A percentile compares a stretch with the other conserved stretches of the same genome.
phyloP scores from a whole-genome alignment of 2,888 invertebrate genomes.

The Andrena dorsata region DNA sequence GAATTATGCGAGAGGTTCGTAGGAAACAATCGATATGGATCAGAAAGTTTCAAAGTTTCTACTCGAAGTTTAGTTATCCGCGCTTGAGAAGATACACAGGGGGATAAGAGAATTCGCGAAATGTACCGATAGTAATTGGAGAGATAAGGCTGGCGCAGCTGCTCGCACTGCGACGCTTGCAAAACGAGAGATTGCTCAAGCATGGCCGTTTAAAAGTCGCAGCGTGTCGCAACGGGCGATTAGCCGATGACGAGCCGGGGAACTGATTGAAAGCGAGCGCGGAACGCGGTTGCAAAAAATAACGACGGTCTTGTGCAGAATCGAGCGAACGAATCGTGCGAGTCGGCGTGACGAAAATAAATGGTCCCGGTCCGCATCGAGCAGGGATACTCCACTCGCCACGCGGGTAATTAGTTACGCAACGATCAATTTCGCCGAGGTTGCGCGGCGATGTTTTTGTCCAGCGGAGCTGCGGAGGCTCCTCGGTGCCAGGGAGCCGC shows the following conservation, averaged over 20 bases:
- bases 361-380: constrained; percentile 34
- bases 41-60: too few species aligned
- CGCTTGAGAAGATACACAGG: too few species aligned
- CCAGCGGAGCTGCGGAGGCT: background rate
- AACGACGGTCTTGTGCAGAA: constrained; percentile 44
- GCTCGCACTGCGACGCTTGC: background rate
- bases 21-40: too few species aligned
- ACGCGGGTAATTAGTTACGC: constrained; percentile 40
- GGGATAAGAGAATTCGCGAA: too few species aligned
- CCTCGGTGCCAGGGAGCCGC: too few species aligned
- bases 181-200: constrained; percentile 20
- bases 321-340: constrained; percentile 37
- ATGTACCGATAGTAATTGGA: background rate
- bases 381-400: background rate
- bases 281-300: constrained; percentile 48
- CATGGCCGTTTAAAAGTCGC: background rate
- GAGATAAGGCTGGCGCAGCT: background rate
- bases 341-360: constrained; percentile 57
- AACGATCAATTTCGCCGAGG: constrained; percentile 24
- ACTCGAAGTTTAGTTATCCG: too few species aligned
- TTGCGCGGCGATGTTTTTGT: constrained; percentile 2
- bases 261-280: constrained; percentile 26
- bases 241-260: background rate
- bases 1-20: too few species aligned
- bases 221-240: constrained; percentile 21